Percentiles rank a stretch among this genome's conserved stretches.
Conservation (phyloP, 2,888 invertebrate genomes). For the Nomada lathburiana region DNA sequence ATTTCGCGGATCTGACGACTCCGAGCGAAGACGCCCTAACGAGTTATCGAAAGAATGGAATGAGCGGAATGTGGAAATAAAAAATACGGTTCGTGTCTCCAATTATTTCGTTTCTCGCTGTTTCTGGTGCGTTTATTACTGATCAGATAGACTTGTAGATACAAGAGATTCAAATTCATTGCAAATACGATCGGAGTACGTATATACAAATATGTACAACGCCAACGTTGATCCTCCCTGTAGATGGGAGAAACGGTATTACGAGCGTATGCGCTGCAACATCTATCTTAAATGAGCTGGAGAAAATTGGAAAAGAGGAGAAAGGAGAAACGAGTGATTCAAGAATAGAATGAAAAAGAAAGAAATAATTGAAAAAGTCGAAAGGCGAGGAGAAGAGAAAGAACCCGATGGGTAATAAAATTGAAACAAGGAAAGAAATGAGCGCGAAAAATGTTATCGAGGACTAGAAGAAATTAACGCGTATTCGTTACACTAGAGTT, state of each 20-base stretch:
- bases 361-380: no score
- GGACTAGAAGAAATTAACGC: slow-evolving; percentile 79
- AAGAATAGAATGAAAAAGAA: no score
- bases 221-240: slow-evolving; percentile 41
- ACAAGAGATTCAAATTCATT: slow-evolving; percentile 80
- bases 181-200: slow-evolving; percentile 76
- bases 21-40: no score
- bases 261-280: slow-evolving; percentile 56
- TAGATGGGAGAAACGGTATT: slow-evolving; percentile 23
- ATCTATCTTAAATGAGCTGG: slow-evolving; percentile 42
- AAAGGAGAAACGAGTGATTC: neutral
- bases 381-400: neutral
- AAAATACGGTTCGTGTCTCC: no score
- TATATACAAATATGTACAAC: slow-evolving; percentile 82
- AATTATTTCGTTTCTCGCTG: neutral
- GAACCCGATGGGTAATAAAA: neutral
- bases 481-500: slow-evolving; percentile 65
- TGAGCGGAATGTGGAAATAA: no score
- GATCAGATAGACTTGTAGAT: slow-evolving; percentile 81
- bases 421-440: neutral
- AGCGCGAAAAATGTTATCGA: slow-evolving; percentile 45
- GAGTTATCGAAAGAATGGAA: no score
- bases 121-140: slow-evolving; percentile 76
- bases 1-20: no score
- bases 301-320: slow-evolving; percentile 28